phyloP scores from a whole-genome alignment of 2,113 vertebrate species.

The Misgurnus anguillicaudatus region DNA sequence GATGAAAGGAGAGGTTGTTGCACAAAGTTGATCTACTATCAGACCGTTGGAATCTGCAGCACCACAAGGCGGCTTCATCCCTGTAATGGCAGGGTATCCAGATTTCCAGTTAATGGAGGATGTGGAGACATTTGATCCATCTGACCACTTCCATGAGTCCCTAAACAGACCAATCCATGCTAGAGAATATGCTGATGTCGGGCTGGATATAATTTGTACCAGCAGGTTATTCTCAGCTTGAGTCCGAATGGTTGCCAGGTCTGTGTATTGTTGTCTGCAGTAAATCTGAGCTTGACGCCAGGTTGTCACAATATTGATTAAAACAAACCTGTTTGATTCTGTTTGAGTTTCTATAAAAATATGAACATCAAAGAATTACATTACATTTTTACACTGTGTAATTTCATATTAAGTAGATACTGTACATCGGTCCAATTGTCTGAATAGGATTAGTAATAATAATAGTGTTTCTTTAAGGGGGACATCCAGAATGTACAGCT shows the following conservation, averaged over 20 bases:
- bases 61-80: background rate
- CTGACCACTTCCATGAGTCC: conserved; percentile 41
- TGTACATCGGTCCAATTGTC: no score
- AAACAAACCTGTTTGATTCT: background rate
- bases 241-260: no score
- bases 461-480: no score
- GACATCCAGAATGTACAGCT: no score
- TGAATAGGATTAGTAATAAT: no score
- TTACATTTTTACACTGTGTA: no score
- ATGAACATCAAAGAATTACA: background rate
- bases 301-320: background rate
- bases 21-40: background rate
- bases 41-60: background rate
- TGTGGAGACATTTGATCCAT: background rate
- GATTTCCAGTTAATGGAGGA: background rate
- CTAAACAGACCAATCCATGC: conserved; percentile 37
- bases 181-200: rapidly evolving
- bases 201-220: background rate
- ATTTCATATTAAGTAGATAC: no score
- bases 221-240: background rate
- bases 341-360: background rate
- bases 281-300: conserved; percentile 20
- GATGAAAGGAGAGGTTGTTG: background rate
- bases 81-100: background rate
- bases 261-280: background rate